Base-by-base conservation (phyloP, 1,140 invertebrate species). In the Hormaphis cornu region DNA sequence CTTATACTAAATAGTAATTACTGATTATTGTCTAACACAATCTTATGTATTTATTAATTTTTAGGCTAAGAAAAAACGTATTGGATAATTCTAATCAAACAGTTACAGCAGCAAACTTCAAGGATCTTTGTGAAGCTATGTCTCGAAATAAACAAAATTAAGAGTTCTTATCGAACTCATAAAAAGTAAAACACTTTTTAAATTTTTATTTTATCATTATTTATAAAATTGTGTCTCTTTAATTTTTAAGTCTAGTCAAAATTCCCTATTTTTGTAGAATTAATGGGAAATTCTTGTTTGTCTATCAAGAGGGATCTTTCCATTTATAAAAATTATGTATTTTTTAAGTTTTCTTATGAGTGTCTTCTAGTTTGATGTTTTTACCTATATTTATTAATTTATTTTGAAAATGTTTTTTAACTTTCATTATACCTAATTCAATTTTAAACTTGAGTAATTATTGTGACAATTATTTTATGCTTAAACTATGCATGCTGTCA, bases 81-180 rank as follows among this genome's bases (percentile, higher is more conserved):
- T 24, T 66, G 22, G 61, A 66, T 14, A 66, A 66, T 35, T 66
- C 61, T 20, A 66, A 66, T 66, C 61, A 66, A 66, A 66, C 61
- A 8, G 42, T 63, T 46, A 48, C 59, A 0, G 59, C 59, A 20
- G 42, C 61, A 5, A 66, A 50, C 33, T 66, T 66, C n/a, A 66
- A 66, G 50, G 61, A 66, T 66, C 61, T 66, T 44, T 66, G 61
- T 66, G 61, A 66, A 22, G 61, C 61, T 33, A 66, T 66, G 28
- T 48, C 61, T 48, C 61, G 61, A 6, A 66, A 50, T 20, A 66
- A 66, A 18, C 44, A 66, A 66, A 37, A 58, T 40, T 58, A 40
- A 56, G 33, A 37, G 3, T 1, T 22, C 7, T 1, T 33, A 54
- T 20, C 7, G 10, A 22, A 37, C 14, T 56, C 6, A 6, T 18